Percentiles rank a stretch among this genome's conserved stretches.
phyloP scores from a whole-genome alignment of 2,888 invertebrate species.

The Lottia scabra region DNA sequence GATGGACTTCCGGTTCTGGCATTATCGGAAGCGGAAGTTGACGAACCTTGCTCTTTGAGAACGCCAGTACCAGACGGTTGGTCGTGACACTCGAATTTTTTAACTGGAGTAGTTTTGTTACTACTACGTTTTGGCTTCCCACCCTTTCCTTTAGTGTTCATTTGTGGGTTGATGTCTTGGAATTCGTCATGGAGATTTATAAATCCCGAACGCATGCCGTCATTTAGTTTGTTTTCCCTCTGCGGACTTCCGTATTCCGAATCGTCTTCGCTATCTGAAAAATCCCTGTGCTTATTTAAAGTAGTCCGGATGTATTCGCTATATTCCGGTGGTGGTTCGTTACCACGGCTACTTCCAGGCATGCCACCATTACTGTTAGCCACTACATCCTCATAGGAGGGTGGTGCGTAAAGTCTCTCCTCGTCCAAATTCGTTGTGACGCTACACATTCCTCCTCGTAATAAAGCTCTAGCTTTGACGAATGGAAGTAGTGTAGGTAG shows the following conservation, averaged over 20 bases:
- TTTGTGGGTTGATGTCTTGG: neutral
- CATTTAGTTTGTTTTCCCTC: neutral
- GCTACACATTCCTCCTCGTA: neutral
- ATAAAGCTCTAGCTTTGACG: constrained; percentile 3
- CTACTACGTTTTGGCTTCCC: neutral
- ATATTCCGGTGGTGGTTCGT: constrained; percentile 26
- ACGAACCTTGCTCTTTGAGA: neutral
- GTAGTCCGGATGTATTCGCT: constrained; percentile 1
- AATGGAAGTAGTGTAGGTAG: no score
- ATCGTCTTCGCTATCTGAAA: neutral
- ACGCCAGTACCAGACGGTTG: neutral
- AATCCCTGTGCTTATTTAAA: neutral
- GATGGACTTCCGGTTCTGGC: neutral
- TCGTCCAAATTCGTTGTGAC: constrained; percentile 26
- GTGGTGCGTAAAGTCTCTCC: constrained; percentile 43
- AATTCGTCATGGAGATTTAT: neutral
- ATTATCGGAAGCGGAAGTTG: neutral
- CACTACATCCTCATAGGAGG: constrained; percentile 50
- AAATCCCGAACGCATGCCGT: no score
- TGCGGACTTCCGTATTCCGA: neutral
- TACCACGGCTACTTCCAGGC: neutral
- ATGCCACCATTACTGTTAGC: neutral
- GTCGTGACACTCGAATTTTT: neutral
- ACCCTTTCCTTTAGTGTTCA: no score
- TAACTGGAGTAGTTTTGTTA: neutral